Conservation (phyloP, 2,888 invertebrate species). For the Gnatocerus cornutus region DNA sequence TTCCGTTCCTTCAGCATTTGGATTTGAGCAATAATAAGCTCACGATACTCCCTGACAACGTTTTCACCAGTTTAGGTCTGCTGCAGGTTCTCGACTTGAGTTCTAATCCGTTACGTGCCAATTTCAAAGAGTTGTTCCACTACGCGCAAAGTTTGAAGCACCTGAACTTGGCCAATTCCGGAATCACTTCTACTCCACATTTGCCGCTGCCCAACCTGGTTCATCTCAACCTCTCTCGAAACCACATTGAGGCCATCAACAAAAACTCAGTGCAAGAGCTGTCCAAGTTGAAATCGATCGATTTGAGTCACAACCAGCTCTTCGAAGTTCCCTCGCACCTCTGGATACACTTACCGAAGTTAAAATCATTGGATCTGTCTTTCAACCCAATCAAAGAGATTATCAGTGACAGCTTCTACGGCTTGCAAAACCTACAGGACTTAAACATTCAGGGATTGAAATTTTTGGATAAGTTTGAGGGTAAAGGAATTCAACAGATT, state of each 20-base stretch:
- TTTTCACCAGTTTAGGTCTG: constrained; percentile 87
- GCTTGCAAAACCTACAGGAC: constrained; percentile 81
- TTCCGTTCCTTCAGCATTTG: constrained; percentile 84
- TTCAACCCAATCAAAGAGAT: constrained; percentile 87
- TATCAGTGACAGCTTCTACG: constrained; percentile 81
- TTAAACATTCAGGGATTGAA: constrained; percentile 84
- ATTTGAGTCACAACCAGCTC: constrained; percentile 85
- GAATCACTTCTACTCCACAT: constrained; percentile 84
- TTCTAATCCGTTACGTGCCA: constrained; percentile 86
- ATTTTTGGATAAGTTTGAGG: constrained; percentile 83
- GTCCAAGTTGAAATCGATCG: constrained; percentile 81
- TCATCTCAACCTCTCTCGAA: constrained; percentile 85
- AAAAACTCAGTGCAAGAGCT: constrained; percentile 83
- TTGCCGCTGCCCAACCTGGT: constrained; percentile 85
- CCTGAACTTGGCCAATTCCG: constrained; percentile 84
- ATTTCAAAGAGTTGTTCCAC: constrained; percentile 90
- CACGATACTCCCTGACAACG: constrained; percentile 90
- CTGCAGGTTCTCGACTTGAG: constrained; percentile 87
- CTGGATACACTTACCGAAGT: constrained; percentile 81
- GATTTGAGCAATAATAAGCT: constrained; percentile 87
- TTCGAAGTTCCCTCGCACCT: constrained; percentile 83
- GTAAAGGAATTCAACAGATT: constrained; percentile 82
- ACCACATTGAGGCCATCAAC: constrained; percentile 81
- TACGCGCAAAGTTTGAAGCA: constrained; percentile 87
- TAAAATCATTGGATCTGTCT: constrained; percentile 86